Evolutionary conservation across 2,113 vertebrate genomes (phyloP), one percentile per base, ranked within the genome.

Genomic region (Eleginops maclovinus): DNA sequence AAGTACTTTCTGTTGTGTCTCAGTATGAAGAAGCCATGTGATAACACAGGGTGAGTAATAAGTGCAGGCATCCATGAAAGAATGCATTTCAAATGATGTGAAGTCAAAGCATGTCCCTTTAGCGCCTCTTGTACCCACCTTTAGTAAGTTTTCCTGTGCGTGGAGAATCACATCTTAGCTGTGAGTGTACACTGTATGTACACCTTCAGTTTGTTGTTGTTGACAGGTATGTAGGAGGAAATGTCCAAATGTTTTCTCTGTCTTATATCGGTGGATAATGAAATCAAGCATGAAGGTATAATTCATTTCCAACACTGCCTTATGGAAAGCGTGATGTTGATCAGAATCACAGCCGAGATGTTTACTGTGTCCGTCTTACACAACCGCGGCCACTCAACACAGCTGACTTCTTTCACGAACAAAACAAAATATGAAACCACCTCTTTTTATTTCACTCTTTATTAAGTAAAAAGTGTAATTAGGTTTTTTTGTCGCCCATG

Each of bases 241-340:
- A 36, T 36, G 31, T 36, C 7, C 31, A 36, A 36, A 36, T 36
- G 31, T 36, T 36, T 36, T 36, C 6, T 36, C 31, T 36, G 31
- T 5, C 31, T 36, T 36, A 36, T 1, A 36, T 36, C 31, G 31
- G 16, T 44, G 26, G 53, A 76, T 28, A 81, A 85, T 59, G 24
- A n/a, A 47, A 41, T 81, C 24, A 56, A 1, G 21, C 31, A 60
- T 41, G 53, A 60, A 28, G 49, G 77, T 22, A 4, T 0, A 66
- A 81, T 74, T 61, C 2, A 84, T 87, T 83, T 65, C n/a, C 36
- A 43, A 51, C 69, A 22, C 64, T 50, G 43, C 56, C 9, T 24
- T 54, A 64, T 15, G 59, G 15, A 75, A 68, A 76, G 22, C 31
- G 3, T 40, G 58, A 49, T 3, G 26, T 3, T 79, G 36, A 73